A percentile compares a stretch with the other conserved stretches of the same genome.
Evolutionary conservation across 2,888 invertebrate genomes (phyloP).

Genomic region (Mechanitis mazaeus): DNA sequence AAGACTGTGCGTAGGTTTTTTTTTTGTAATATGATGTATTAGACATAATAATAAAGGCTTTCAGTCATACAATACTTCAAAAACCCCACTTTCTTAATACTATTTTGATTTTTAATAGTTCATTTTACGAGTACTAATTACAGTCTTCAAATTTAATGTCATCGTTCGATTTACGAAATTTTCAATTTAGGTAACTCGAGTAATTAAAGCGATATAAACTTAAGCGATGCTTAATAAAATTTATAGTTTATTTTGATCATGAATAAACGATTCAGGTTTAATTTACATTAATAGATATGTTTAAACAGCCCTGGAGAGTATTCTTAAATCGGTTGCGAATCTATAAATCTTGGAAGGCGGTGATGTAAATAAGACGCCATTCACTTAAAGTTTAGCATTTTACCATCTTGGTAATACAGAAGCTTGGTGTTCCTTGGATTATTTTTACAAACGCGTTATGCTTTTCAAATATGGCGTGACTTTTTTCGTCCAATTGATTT

Average conservation of each 20-base stretch:
- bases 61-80: too few relatives aligned
- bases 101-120: too few relatives aligned
- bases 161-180: neutral
- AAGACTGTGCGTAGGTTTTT: too few relatives aligned
- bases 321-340: slow-evolving; percentile 12
- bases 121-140: too few relatives aligned
- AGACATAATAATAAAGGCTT: too few relatives aligned
- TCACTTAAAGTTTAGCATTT: slow-evolving; percentile 15
- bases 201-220: too few relatives aligned
- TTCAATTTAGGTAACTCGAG: neutral
- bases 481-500: too few relatives aligned
- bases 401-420: slow-evolving; percentile 1
- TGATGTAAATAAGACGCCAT: slow-evolving; percentile 17
- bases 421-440: slow-evolving; percentile 3
- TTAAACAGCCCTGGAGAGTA: slow-evolving; percentile 3
- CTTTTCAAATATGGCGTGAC: neutral
- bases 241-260: slow-evolving; percentile 2
- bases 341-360: slow-evolving; percentile 15
- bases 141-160: too few relatives aligned
- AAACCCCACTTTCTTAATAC: too few relatives aligned
- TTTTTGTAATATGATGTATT: too few relatives aligned
- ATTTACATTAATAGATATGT: slow-evolving; percentile 6
- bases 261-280: neutral
- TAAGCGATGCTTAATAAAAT: neutral
- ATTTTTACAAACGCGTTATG: neutral